Percentiles rank a stretch among this genome's conserved stretches.
These are phyloP conservation scores for Pagetopsis macropterus DNA, from an alignment of 2,797 vertebrate species.

Conservation along the genomic window DNA sequence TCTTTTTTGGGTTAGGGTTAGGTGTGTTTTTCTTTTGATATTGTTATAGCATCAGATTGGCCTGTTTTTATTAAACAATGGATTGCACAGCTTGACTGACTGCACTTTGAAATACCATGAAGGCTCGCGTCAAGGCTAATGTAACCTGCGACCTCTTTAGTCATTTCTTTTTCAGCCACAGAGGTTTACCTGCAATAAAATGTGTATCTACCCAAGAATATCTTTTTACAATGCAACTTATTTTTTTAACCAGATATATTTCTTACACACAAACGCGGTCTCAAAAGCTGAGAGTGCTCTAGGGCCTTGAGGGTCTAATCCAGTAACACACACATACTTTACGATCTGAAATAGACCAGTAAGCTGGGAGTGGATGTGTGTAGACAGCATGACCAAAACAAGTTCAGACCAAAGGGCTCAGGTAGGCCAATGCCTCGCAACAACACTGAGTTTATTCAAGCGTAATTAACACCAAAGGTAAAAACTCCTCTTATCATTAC, in stretches of 20 bases:
- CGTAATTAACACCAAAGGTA: background rate
- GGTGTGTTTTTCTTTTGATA: too few species aligned
- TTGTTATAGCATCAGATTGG: too few species aligned
- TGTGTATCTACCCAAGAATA: background rate
- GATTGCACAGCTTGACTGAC: too few species aligned
- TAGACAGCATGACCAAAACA: constrained; percentile 50
- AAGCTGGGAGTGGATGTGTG: constrained; percentile 47
- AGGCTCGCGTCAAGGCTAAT: background rate
- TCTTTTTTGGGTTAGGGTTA: too few species aligned
- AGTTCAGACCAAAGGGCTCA: constrained; percentile 36
- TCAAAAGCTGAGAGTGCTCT: constrained; percentile 44
- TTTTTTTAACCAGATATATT: constrained; percentile 9
- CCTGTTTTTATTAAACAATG: too few species aligned
- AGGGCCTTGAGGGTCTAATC: constrained; percentile 52
- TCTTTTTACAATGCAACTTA: background rate
- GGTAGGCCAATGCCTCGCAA: background rate
- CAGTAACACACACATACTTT: constrained; percentile 27
- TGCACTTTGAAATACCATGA: background rate
- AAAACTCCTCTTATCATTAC: constrained; percentile 59
- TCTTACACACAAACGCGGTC: constrained; percentile 25
- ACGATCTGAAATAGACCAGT: constrained; percentile 60
- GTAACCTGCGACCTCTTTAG: background rate
- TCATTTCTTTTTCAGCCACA: constrained; percentile 9
- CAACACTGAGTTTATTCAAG: background rate
- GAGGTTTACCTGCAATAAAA: background rate